A percentile compares a stretch with the other conserved stretches of the same genome.
These are phyloP conservation scores for Sinocyclocheilus rhinocerous DNA, from an alignment of 2,113 vertebrate species.

Conservation along the genomic window DNA sequence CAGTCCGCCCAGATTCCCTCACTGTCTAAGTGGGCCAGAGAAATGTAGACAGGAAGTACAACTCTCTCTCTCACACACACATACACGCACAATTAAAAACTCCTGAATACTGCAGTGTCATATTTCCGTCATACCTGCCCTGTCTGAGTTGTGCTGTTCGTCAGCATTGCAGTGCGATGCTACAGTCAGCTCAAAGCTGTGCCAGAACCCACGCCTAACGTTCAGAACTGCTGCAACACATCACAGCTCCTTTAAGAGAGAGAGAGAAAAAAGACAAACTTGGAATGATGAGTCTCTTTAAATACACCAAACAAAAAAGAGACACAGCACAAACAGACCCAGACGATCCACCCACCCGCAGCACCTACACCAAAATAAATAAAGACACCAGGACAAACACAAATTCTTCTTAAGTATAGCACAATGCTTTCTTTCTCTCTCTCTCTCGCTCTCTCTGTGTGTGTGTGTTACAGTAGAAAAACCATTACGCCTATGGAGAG, in stretches of 20 bases:
- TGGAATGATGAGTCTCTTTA: conserved; percentile 52
- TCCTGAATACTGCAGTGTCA: conserved; percentile 6
- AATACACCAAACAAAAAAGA: conserved; percentile 48
- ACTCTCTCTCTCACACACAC: conserved; percentile 44
- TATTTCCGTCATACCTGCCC: conserved; percentile 51
- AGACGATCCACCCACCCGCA: conserved; percentile 53
- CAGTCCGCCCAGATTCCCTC: conserved; percentile 77
- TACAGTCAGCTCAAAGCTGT: conserved; percentile 51
- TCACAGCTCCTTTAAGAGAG: conserved; percentile 21
- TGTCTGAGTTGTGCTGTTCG: not conserved
- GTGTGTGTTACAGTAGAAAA: no score
- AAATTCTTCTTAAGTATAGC: not conserved
- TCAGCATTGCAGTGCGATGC: conserved; percentile 4
- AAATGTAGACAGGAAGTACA: conserved; percentile 78
- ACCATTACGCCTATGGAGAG: no score
- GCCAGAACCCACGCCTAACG: conserved; percentile 44
- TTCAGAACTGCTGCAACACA: conserved; percentile 38
- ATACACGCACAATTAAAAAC: conserved; percentile 1
- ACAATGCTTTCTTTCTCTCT: no score
- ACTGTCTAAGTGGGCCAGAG: conserved; percentile 78
- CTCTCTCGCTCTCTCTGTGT: no score
- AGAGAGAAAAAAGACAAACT: conserved; percentile 3
- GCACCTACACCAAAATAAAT: conserved; percentile 54
- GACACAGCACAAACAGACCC: conserved; percentile 42
- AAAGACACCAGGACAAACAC: conserved; percentile 47